These are phyloP conservation scores for Elgaria multicarinata DNA, from an alignment of 2,113 vertebrate species.

Conservation along the genomic window DNA sequence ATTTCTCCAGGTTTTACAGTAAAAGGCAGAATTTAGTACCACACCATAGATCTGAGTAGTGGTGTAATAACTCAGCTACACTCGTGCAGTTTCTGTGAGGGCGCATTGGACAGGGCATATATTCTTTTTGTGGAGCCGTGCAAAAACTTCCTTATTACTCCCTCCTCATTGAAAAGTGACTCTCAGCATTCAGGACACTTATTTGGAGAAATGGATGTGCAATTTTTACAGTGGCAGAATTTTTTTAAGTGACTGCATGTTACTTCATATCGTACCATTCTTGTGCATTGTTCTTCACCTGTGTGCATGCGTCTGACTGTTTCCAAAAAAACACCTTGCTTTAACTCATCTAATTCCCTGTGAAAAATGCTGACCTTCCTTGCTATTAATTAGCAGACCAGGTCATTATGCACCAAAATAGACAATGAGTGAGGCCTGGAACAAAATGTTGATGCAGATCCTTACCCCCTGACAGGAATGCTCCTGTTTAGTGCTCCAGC, in stretches of 20 bases:
- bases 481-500: neutral
- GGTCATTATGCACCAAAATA: no score
- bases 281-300: neutral
- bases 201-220: neutral
- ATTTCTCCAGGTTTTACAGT: conserved; percentile 7
- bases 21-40: conserved; percentile 18
- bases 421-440: neutral
- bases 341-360: neutral
- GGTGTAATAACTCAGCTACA: neutral
- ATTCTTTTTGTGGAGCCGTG: neutral
- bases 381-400: no score
- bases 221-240: neutral
- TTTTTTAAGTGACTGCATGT: neutral
- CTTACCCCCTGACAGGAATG: no score
- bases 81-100: neutral
- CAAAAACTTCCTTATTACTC: neutral
- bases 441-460: neutral
- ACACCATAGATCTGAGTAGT: neutral
- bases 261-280: neutral
- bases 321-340: no score
- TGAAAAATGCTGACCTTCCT: neutral
- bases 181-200: neutral
- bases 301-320: no score
- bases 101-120: neutral
- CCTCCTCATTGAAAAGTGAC: neutral